Base-by-base conservation (phyloP, 2,113 vertebrate species). In the Morone saxatilis region DNA sequence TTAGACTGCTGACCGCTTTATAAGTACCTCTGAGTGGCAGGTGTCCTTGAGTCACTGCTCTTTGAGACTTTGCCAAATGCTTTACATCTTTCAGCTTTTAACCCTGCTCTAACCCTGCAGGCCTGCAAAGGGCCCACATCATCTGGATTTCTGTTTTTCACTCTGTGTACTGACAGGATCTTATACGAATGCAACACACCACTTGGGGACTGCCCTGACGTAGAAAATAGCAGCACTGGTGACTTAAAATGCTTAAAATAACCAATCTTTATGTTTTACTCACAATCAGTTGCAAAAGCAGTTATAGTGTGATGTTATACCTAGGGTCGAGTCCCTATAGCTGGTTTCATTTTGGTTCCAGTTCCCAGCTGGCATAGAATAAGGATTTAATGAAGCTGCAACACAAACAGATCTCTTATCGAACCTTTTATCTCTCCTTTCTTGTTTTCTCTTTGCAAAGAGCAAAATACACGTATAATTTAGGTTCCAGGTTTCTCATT, bases 31-130 rank as follows among this genome's bases (percentile, higher is more conserved):
- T 2, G 78, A 80, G 63, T 19, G 31, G 22, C 54, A 50, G 61
- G n/a, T 54, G 78, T 56, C 75, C 78, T 61, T 1, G 50, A 75
- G 38, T 43, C 25, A 0, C 36, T 14, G 68, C 78, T 66, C 56
- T 83, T 9, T 47, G 12, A 80, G 43, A 0, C 51, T 71, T 19
- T 45, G 54, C 51, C 43, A 53, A 76, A 51, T n/a, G 9, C 16
- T 16, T 57, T 13, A 6, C 38, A 69, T 1, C 20, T 12, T 65
- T 45, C 31, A 65, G 13, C 25, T 56, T 59, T 61, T 79, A 54
- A 71, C 19, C 3, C 0, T 20, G 13, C 4, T 51, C 73, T 76
- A n/a, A 2, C 76, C 36, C 51, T 40, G 40, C 45, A 13, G 67
- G n/a, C 13, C 43, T 14, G 22, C 75, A n/a, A 45, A 53, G 47